These are phyloP conservation scores for Telmatochromis bifrenatus DNA, from an alignment of 2,113 vertebrate species.

Conservation along the genomic window DNA sequence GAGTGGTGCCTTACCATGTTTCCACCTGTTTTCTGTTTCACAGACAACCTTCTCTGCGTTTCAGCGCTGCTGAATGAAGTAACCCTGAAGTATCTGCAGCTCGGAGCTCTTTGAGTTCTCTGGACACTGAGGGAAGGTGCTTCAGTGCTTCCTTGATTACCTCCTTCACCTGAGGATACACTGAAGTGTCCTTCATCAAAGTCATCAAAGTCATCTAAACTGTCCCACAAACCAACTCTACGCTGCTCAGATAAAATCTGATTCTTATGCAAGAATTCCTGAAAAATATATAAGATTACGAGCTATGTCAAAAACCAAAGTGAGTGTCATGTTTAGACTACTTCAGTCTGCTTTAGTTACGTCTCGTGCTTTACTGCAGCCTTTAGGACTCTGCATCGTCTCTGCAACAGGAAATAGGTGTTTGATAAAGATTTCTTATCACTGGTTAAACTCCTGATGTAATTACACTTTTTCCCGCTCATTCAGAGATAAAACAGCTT, in stretches of 20 bases:
- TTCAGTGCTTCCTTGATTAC: not conserved
- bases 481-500: not conserved
- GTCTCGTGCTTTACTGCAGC: not conserved
- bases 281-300: not conserved
- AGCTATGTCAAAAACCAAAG: not conserved
- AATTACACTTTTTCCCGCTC: not conserved
- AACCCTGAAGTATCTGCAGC: not conserved
- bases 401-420: not conserved
- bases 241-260: not conserved
- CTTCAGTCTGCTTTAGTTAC: not conserved
- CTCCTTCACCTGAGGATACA: not conserved
- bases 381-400: not conserved
- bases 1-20: not conserved
- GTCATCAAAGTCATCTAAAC: not conserved
- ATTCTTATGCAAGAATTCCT: no score
- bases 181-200: not conserved
- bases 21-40: not conserved
- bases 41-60: fast-evolving
- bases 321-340: not conserved
- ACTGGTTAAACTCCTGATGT: not conserved
- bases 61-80: not conserved
- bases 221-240: not conserved
- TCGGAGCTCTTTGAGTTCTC: not conserved
- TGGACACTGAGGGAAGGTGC: not conserved
- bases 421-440: not conserved